A percentile compares a stretch with the other conserved stretches of the same genome.
phyloP scores from a whole-genome alignment of 2,888 invertebrate species.

The Achlya flavicornis region DNA sequence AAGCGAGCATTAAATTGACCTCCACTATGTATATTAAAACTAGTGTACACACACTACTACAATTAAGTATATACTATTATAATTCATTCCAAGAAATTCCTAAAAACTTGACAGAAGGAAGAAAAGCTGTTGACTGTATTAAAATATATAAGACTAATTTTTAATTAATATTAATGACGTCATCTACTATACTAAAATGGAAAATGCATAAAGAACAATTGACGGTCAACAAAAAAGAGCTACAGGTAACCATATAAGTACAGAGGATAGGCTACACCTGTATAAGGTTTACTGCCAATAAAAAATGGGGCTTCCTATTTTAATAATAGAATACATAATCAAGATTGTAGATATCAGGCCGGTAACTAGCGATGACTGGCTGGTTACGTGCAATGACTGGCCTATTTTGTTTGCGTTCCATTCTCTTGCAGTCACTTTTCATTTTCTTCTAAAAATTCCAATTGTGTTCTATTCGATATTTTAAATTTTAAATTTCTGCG shows the following conservation, averaged over 20 bases:
- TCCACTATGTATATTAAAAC: too few relatives aligned
- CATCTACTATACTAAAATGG: not conserved
- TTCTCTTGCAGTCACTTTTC: constrained; percentile 4
- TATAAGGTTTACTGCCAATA: not conserved
- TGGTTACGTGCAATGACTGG: not conserved
- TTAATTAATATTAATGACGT: not conserved
- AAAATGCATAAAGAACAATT: not conserved
- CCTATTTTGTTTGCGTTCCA: not conserved
- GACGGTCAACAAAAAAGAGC: not conserved
- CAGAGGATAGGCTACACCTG: not conserved
- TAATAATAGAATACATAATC: not conserved
- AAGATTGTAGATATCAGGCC: not conserved
- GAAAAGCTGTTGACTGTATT: too few relatives aligned
- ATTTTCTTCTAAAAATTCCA: constrained; percentile 5
- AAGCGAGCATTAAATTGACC: too few relatives aligned
- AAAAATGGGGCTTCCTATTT: not conserved
- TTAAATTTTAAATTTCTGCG: not conserved
- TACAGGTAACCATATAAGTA: not conserved
- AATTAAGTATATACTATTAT: too few relatives aligned
- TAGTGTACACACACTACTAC: too few relatives aligned
- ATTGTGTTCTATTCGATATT: not conserved
- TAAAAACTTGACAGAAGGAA: too few relatives aligned
- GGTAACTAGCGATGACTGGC: not conserved
- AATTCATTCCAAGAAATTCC: too few relatives aligned
- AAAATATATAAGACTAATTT: too few relatives aligned